Base-by-base conservation (phyloP, 2,113 vertebrate species). In the Clarias gariepinus region DNA sequence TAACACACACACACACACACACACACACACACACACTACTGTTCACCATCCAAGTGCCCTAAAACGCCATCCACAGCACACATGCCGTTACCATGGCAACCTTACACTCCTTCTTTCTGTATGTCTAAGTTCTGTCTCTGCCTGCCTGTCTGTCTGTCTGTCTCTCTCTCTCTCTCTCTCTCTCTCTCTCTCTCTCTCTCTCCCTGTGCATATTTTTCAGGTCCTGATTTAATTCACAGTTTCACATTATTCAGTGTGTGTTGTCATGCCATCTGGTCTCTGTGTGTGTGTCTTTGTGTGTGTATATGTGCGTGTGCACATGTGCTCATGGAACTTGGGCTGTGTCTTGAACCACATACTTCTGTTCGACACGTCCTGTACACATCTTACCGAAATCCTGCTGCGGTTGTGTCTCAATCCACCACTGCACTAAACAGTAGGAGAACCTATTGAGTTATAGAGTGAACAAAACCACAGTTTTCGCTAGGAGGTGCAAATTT, bases 21-120 rank as follows among this genome's bases (percentile, higher is more conserved):
- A 55, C n/a, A 57, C 53, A 79, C 28, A 79, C 28, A 58, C 28
- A 25, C 8, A 52, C 28, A 25, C 41, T 81, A 58, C 77, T 47
- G 41, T 66, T 52, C 55, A 23, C 61, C 30, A 78, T 76, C 71
- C 80, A 86, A 33, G 61, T 79, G 33, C 53, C 55, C 77, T 78
- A 61, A 66, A 68, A 79, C 82, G 64, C 73, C 23, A 7, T 82
- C 36, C 28, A 58, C 63, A 61, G 21, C 69, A 79, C 68, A 63
- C 83, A 83, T 63, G 30, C 64, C 78, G 83, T 87, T 82, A 61
- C 86, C 79, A 89, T 78, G 66, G 68, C 55, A 89, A 87, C 84
- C 58, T 84, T 19, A 0, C n/a, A 74, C 30, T 61, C 57, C 41
- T 47, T 79, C 41, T 69, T 73, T 78, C 69, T 61, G 12, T 73